These are phyloP conservation scores for Agrypnus murinus DNA, from an alignment of 2,888 invertebrate species.

Conservation along the genomic window DNA sequence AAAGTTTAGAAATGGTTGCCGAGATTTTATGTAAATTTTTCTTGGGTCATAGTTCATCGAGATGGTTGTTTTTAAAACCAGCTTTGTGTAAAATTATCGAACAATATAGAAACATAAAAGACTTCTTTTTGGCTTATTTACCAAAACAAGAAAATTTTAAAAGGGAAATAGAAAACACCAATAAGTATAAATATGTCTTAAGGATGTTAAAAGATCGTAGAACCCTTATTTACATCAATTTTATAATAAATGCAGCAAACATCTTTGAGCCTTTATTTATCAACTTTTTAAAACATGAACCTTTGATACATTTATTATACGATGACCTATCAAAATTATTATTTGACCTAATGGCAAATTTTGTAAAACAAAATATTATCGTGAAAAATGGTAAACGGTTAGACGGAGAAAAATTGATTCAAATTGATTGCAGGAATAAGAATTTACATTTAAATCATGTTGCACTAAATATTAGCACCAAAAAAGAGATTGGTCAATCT, in stretches of 20 bases:
- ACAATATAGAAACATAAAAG: conserved; percentile 38
- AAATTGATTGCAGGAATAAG: conserved; percentile 40
- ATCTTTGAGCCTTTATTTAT: conserved; percentile 40
- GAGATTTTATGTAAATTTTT: conserved; percentile 39
- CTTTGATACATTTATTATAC: conserved; percentile 25
- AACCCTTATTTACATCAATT: conserved; percentile 38
- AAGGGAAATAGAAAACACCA: conserved; percentile 32
- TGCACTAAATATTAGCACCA: conserved; percentile 24
- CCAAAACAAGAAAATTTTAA: conserved; percentile 44
- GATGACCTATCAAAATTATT: conserved; percentile 37
- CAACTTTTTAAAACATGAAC: conserved; percentile 28
- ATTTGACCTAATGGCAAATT: conserved; percentile 42
- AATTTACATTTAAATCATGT: conserved; percentile 37
- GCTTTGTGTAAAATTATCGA: conserved; percentile 35
- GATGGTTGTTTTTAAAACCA: conserved; percentile 32
- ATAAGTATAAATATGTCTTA: conserved; percentile 36
- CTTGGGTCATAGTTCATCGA: not conserved
- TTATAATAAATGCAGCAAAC: conserved; percentile 23
- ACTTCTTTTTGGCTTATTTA: conserved; percentile 30
- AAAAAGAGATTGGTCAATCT: conserved; percentile 32
- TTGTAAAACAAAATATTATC: conserved; percentile 38
- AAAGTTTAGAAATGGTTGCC: conserved; percentile 13
- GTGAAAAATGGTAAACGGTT: conserved; percentile 33
- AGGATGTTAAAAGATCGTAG: conserved; percentile 34
- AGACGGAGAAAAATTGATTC: conserved; percentile 34